Percentiles rank a stretch among this genome's conserved stretches.
Evolutionary conservation across 2,113 vertebrate genomes (phyloP).

Genomic region (Carlito syrichta): DNA sequence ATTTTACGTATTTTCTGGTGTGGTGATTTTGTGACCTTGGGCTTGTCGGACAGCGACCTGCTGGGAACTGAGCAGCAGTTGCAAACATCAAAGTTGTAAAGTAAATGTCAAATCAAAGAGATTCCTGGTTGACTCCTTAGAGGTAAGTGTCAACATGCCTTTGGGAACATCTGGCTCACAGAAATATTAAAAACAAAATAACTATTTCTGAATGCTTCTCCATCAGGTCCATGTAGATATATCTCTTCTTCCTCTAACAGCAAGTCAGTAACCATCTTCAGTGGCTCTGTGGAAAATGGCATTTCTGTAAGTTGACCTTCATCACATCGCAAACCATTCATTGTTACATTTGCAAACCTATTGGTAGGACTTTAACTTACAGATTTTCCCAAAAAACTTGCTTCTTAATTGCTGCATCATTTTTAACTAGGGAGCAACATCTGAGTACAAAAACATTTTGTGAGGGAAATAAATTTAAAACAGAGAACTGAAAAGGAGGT

Average conservation of each 20-base stretch:
- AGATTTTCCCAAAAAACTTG: neutral
- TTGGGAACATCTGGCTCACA: neutral
- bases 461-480: neutral
- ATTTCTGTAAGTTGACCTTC: neutral
- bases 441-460: neutral
- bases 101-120: neutral
- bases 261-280: rapidly evolving
- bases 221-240: rapidly evolving
- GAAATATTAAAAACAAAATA: neutral
- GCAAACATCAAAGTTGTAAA: neutral
- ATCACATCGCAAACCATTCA: too few relatives aligned
- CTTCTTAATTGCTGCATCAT: neutral
- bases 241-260: too few relatives aligned
- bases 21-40: neutral
- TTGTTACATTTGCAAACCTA: rapidly evolving
- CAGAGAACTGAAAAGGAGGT: neutral
- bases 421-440: neutral
- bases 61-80: neutral
- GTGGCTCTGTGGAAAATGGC: rapidly evolving
- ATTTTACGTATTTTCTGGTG: neutral
- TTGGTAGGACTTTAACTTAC: too few relatives aligned
- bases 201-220: neutral
- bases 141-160: neutral
- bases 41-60: neutral
- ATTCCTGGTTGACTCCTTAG: neutral